Base-by-base conservation (phyloP, 2,113 vertebrate genomes). In the Podarcis muralis region DNA sequence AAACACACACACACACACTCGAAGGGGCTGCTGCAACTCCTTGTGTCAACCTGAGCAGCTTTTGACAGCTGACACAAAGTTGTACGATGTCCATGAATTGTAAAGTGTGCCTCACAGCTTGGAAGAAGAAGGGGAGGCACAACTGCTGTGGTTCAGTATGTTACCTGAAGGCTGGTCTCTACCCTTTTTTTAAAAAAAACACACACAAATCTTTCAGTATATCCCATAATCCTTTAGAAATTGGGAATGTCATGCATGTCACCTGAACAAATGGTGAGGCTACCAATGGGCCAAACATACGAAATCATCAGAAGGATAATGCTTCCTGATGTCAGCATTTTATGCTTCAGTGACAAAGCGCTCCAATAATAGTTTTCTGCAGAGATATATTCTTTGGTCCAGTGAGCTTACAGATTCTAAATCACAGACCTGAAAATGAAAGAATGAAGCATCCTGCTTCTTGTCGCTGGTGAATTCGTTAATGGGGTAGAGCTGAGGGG, bases 331-430 rank as follows among this genome's bases (percentile, higher is more conserved):
- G 85, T 86, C 83, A 80, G 65, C 53, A 76, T 11, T 81, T 85
- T 72, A 62, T 84, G 88, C 89, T 89, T 89, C 90, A 87, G 3
- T 86, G 91, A 94, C 40, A 89, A 87, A 94, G 85, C 77, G 83
- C 85, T 93, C 87, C 91, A 85, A 81, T 93, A 94, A 94, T 88
- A 89, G 84, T 92, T 94, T 95, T 87, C 90, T 91, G 88, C 92
- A 92, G 93, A 91, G 87, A 80, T 90, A 80, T 92, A 86, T 93
- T 93, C 92, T 92, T 87, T 87, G 91, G 93, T 89, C 88, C 92
- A 94, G 83, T 90, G 92, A 93, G 81, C 90, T 91, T 92, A 92
- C 90, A 93, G 79, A 94, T 93, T 93, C 90, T 93, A 90, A 90
- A 81, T 81, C 84, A 90, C 77, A 0, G 0, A 94, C 85, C 88